Percentiles rank a stretch among this genome's conserved stretches.
Evolutionary conservation across 1,140 invertebrate species (phyloP).

Genomic region (Bombus impatiens): DNA sequence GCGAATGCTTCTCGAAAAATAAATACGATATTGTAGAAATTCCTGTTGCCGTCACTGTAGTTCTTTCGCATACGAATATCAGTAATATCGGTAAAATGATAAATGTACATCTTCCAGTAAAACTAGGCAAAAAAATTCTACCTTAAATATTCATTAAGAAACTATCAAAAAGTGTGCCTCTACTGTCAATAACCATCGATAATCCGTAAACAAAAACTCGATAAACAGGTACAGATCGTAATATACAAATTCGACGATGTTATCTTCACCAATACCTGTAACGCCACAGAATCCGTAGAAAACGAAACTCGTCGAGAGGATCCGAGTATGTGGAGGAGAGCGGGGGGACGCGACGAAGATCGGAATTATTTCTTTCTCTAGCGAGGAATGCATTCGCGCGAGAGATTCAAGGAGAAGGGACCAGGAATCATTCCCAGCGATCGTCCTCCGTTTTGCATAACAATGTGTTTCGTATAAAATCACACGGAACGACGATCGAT

Average conservation of each 20-base stretch:
- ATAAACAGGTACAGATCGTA: not conserved
- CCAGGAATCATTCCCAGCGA: not conserved
- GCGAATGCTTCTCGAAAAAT: too few relatives aligned
- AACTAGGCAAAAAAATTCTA: too few relatives aligned
- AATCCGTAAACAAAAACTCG: not conserved
- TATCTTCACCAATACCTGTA: not conserved
- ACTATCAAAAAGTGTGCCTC: too few relatives aligned
- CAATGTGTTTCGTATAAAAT: constrained; percentile 32
- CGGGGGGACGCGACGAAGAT: too few relatives aligned
- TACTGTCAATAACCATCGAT: too few relatives aligned
- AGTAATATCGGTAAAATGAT: too few relatives aligned
- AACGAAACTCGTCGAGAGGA: not conserved
- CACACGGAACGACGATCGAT: not conserved
- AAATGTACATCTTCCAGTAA: too few relatives aligned
- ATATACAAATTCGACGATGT: not conserved
- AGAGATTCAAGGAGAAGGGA: not conserved
- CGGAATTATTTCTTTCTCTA: constrained; percentile 15
- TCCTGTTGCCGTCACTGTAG: too few relatives aligned
- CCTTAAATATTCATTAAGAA: too few relatives aligned
- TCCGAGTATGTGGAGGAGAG: not conserved
- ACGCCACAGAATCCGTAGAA: not conserved
- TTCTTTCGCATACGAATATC: too few relatives aligned
- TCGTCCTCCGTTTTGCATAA: constrained; percentile 46
- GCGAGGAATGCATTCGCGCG: not conserved
- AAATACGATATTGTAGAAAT: too few relatives aligned